Percentiles rank a stretch among this genome's conserved stretches.
Evolutionary conservation across 2,797 vertebrate species (phyloP).

Genomic region (Hemitrygon akajei): DNA sequence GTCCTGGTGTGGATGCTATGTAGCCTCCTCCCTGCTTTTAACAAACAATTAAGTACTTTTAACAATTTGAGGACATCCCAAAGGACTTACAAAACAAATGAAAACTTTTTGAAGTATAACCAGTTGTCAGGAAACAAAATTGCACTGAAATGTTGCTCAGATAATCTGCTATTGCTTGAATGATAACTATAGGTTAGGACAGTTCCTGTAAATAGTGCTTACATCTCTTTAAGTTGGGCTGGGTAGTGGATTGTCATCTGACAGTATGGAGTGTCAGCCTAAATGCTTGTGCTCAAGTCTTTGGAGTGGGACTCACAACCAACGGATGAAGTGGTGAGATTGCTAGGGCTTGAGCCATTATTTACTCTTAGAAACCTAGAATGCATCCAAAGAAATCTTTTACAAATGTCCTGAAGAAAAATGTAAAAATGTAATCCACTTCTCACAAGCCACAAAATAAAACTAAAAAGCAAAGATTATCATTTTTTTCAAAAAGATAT

Average conservation of each 20-base stretch:
- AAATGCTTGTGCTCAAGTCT: neutral
- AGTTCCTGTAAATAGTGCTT: neutral
- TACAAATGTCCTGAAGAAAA: neutral
- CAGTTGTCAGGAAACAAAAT: neutral
- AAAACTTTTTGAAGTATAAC: neutral
- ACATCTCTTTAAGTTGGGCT: neutral
- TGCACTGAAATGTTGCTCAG: neutral
- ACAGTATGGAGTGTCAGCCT: neutral
- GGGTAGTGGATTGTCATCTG: neutral
- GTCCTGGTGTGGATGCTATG: too few species aligned
- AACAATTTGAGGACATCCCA: neutral
- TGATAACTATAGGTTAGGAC: neutral
- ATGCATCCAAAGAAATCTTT: neutral
- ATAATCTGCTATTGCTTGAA: neutral
- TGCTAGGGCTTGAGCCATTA: neutral
- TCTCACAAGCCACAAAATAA: neutral
- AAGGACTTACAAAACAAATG: neutral
- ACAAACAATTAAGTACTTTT: neutral
- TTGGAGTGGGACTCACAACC: neutral
- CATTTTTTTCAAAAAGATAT: neutral
- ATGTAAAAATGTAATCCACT: neutral
- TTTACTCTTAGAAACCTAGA: too few species aligned
- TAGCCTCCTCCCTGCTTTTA: too few species aligned
- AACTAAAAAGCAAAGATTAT: neutral
- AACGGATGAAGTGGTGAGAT: neutral